These are phyloP conservation scores for Merluccius polli DNA, from an alignment of 2,797 vertebrate species.

Conservation along the genomic window DNA sequence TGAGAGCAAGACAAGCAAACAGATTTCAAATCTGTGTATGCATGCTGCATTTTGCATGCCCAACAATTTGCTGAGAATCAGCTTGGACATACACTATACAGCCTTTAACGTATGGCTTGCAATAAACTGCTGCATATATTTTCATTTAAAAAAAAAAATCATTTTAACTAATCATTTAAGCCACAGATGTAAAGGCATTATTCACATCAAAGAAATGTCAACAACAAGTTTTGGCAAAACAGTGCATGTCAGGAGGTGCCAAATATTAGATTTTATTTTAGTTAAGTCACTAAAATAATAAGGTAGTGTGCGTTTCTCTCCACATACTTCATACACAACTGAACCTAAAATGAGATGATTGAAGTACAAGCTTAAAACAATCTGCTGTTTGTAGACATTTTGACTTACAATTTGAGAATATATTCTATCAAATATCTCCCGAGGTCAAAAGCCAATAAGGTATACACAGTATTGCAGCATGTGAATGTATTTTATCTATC, in stretches of 20 bases:
- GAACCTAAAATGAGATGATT: slow-evolving; percentile 60
- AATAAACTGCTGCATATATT: slow-evolving; percentile 26
- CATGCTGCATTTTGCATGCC: slow-evolving; percentile 17
- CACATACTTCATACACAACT: slow-evolving; percentile 25
- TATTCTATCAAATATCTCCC: neutral
- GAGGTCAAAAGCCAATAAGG: neutral
- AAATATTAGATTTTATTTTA: slow-evolving; percentile 32
- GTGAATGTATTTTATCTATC: neutral
- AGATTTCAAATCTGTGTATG: slow-evolving; percentile 30
- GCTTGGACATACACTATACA: neutral
- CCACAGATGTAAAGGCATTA: slow-evolving; percentile 39
- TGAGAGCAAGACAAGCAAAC: slow-evolving; percentile 17
- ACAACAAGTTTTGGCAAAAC: slow-evolving; percentile 45
- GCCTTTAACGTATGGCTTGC: neutral
- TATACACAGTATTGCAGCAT: neutral
- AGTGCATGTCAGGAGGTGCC: slow-evolving; percentile 58
- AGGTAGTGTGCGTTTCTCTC: slow-evolving; percentile 42
- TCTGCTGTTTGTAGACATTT: slow-evolving; percentile 6
- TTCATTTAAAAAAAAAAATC: no score
- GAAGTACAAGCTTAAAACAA: slow-evolving; percentile 11
- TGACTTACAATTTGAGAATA: neutral
- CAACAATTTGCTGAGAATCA: slow-evolving; percentile 7
- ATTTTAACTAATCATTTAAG: neutral
- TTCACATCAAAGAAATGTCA: slow-evolving; percentile 35
- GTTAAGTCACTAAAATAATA: slow-evolving; percentile 31